Base-by-base conservation (phyloP, 2,888 invertebrate genomes). In the Drosophila prostipennis region DNA sequence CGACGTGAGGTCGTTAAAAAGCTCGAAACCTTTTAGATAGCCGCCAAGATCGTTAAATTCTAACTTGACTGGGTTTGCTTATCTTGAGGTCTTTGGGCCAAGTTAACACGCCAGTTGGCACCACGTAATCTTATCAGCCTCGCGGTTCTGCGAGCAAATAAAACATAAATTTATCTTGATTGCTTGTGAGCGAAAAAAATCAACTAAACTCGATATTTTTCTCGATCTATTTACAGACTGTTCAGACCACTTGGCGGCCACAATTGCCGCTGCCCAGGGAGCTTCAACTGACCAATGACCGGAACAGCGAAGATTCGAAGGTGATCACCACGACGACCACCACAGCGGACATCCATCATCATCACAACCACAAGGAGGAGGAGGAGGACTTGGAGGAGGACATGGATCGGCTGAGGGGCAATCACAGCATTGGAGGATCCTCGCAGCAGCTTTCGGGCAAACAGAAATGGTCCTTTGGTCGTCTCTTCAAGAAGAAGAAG, bases 391-490 rank as follows among this genome's bases (percentile, higher is more conserved):
- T 69, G 55, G 67, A 76, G 34, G 37, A 51, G 54, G 67, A 83
- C 3, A 84, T 84, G 84, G 87, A 84, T 34, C 82, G 84, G 10
- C 53, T 87, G 48, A 82, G 84, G 8, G 75, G 74, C 3, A 80
- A 71, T 14, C 64, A 58, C 39, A 59, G 63, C 45, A 42, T 79
- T 10, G 74, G 77, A 13, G 77, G 80, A 16, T 76, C 83, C 16
- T 64, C 79, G 8, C 77, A 79, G 68, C 79, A 84, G 69, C 52
- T 80, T 43, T 71, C 80, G 8, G 80, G 72, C 92, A 94, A 94
- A 87, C 84, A 85, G 64, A 96, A 96, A 91, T 97, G 96, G 96
- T 96, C 96, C 8, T 94, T 97, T 45, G 96, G 96, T 7, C 95
- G 95, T 81, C 93, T 97, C 3, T 96, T 97, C 89, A 93, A 96